Base-by-base conservation (phyloP, 2,888 invertebrate species). In the Lasioglossum figueresi region DNA sequence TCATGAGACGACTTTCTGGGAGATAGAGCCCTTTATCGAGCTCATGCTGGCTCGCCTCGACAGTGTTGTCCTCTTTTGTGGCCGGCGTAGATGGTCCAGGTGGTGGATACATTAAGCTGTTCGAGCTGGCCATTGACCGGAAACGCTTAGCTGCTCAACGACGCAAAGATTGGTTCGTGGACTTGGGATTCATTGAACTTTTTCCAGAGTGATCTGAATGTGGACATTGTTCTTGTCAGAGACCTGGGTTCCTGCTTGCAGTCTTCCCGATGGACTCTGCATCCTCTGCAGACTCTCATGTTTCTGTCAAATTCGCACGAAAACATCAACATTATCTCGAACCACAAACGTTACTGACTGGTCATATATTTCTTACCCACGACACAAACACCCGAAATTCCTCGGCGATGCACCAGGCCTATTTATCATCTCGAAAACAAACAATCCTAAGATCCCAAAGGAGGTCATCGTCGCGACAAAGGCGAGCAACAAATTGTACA, bases 401-500 rank as follows among this genome's bases (percentile, higher is more conserved):
- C 52, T 52, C 2, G 23, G 23, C 52, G 23, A 3, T 52, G n/a
- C 52, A 52, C 52, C 52, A 52, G 52, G 52, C 52, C 52, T 52
- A 52, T 52, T 52, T n/a, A 52, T 52, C 52, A 52, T n/a, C 23
- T 10, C 52, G 23, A 52, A 3, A 52, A 3, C 52, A n/a, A 52
- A n/a, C 52, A 52, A 52, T 52, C 27, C 3, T 4, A 12, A 6
- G 34, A 12, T 2, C 27, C 43, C 34, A 34, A 63, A 19, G 34
- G 31, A 27, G 12, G 16, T 5, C 27, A 68, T 27, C 45, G 19
- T 8, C 12, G 6, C 10, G 19, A 16, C 43, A 27, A 68, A 16
- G 34, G 23, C 52, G 31, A 40, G 45, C 68, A 74, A 71, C 75
- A 81, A 83, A 76, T 83, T 71, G 83, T 66, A 43, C 40, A 66